Conservation (phyloP, 2,888 invertebrate species). For the Lucinisca nassula region DNA sequence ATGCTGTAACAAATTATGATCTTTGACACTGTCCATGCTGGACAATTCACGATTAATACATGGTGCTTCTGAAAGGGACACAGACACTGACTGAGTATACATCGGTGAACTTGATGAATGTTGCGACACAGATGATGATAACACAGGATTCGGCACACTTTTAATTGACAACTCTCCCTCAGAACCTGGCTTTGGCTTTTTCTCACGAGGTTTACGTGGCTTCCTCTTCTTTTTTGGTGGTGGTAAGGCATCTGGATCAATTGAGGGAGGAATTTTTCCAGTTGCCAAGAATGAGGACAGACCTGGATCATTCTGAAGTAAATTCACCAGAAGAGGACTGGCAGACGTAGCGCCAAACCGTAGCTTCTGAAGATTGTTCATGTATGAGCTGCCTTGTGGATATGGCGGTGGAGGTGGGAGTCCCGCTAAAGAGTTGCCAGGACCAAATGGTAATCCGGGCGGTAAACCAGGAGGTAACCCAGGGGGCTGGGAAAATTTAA, state of each 20-base stretch:
- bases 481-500: conserved; percentile 70
- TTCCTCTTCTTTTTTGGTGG: conserved; percentile 79
- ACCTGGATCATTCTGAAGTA: conserved; percentile 94
- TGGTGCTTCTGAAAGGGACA: conserved; percentile 22
- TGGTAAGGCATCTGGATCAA: conserved; percentile 66
- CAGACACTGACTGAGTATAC: conserved; percentile 8
- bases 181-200: conserved; percentile 56
- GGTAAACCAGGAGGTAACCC: conserved; percentile 62
- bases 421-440: conserved; percentile 56
- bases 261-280: conserved; percentile 76
- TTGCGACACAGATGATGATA: conserved; percentile 41
- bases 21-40: conserved; percentile 40
- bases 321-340: conserved; percentile 96
- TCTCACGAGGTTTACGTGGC: conserved; percentile 77
- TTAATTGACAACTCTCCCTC: conserved; percentile 70
- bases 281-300: conserved; percentile 72
- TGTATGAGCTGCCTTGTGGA: conserved; percentile 74
- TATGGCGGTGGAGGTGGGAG: conserved; percentile 84
- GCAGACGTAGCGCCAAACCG: conserved; percentile 88
- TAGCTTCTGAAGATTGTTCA: conserved; percentile 81
- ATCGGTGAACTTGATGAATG: conserved; percentile 19
- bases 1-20: conserved; percentile 51
- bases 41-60: conserved; percentile 42
- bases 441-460: conserved; percentile 53
- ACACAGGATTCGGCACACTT: conserved; percentile 68